These are phyloP conservation scores for Orthonevra nobilis DNA, from an alignment of 2,888 invertebrate species.

Conservation along the genomic window DNA sequence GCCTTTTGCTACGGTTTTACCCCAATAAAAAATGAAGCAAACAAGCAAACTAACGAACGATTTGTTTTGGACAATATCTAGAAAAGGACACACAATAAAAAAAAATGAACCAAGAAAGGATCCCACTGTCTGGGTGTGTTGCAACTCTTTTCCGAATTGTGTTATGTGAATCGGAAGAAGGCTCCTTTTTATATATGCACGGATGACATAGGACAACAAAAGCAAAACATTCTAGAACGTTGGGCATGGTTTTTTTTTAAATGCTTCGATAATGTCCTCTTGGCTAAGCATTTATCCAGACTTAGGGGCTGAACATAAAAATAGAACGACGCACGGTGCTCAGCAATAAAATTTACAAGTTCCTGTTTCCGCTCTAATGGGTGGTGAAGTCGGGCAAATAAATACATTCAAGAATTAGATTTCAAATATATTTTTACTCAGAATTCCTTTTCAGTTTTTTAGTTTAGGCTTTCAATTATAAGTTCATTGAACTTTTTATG, in stretches of 20 bases:
- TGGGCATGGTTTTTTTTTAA: constrained; percentile 56
- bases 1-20: constrained; percentile 47
- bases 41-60: constrained; percentile 60
- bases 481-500: no score
- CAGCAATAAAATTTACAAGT: constrained; percentile 70
- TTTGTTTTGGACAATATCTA: constrained; percentile 65
- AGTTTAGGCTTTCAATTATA: no score
- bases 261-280: constrained; percentile 56
- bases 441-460: no score
- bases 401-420: constrained; percentile 63
- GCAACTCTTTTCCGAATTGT: constrained; percentile 53
- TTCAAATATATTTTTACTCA: no score
- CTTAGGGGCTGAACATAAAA: constrained; percentile 8
- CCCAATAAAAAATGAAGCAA: constrained; percentile 46
- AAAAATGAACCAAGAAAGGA: constrained; percentile 7
- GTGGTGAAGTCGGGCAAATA: constrained; percentile 65
- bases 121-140: constrained; percentile 15
- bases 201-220: constrained; percentile 18
- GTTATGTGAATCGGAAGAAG: constrained; percentile 37
- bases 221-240: constrained; percentile 45
- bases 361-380: constrained; percentile 66
- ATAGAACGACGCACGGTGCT: constrained; percentile 47
- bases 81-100: background rate
- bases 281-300: constrained; percentile 55
- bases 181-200: background rate